Evolutionary conservation across 1,140 invertebrate species (phyloP).

Genomic region (Sycophaga agraensis): DNA sequence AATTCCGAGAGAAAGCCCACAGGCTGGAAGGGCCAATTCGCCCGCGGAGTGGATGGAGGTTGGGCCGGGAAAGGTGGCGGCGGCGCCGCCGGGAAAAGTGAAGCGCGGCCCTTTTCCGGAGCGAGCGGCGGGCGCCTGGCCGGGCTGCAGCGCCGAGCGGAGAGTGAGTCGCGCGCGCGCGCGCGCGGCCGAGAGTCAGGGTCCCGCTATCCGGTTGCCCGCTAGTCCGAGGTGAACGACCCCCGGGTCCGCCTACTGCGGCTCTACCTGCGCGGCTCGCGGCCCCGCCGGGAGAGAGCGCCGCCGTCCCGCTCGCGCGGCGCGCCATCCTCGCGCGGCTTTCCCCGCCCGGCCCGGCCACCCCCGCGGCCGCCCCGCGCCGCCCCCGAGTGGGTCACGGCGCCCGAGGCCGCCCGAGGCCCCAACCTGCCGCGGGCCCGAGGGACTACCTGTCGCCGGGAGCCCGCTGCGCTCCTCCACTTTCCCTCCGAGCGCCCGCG

Average conservation of each 20-base stretch:
- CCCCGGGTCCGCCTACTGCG: slow-evolving; percentile 50
- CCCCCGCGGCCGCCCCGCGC: not conserved
- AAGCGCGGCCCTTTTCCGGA: too few relatives aligned
- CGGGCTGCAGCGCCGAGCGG: slow-evolving; percentile 25
- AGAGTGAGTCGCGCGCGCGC: not conserved
- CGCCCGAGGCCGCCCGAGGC: slow-evolving; percentile 1
- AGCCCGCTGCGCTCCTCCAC: too few relatives aligned
- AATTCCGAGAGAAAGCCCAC: too few relatives aligned
- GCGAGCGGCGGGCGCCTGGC: not conserved
- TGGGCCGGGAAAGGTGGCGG: too few relatives aligned
- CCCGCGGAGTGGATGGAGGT: too few relatives aligned
- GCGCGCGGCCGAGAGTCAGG: slow-evolving; percentile 37
- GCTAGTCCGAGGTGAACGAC: slow-evolving; percentile 54
- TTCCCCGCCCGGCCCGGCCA: not conserved
- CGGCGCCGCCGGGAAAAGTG: too few relatives aligned
- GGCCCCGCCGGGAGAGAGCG: not conserved
- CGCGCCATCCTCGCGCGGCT: slow-evolving; percentile 15
- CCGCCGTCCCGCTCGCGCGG: not conserved
- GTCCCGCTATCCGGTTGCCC: slow-evolving; percentile 55
- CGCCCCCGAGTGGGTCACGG: not conserved
- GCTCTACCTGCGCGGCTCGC: not conserved
- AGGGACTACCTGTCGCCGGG: too few relatives aligned
- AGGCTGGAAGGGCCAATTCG: too few relatives aligned
- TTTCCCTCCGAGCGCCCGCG: too few relatives aligned
- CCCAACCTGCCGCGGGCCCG: not conserved